A percentile compares a stretch with the other conserved stretches of the same genome.
phyloP scores from a whole-genome alignment of 2,888 invertebrate species.

The Eurytoma adleriae region DNA sequence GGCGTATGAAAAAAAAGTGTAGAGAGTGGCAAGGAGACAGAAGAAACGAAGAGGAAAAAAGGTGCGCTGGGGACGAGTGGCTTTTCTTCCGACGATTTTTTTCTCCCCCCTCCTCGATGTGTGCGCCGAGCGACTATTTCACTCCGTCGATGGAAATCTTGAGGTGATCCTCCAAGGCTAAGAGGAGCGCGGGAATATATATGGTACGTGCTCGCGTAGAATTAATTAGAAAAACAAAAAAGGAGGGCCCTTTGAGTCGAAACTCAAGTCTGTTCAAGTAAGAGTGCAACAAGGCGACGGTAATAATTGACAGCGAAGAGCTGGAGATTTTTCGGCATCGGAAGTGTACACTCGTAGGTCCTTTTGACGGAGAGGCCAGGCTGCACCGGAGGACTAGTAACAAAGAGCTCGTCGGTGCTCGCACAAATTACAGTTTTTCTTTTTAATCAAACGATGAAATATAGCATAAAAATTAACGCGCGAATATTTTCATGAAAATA shows the following conservation, averaged over 20 bases:
- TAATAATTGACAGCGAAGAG: neutral
- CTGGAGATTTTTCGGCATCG: neutral
- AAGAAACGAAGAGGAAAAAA: neutral
- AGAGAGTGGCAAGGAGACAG: neutral
- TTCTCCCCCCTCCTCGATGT: neutral
- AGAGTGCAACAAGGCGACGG: neutral
- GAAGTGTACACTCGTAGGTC: neutral
- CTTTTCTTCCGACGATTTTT: constrained; percentile 39
- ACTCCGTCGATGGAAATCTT: constrained; percentile 16
- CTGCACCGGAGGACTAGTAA: neutral
- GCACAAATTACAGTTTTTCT: too few relatives aligned
- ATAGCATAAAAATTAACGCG: too few relatives aligned
- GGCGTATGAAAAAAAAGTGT: neutral
- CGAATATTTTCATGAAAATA: too few relatives aligned
- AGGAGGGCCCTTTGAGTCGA: neutral
- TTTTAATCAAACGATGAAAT: too few relatives aligned
- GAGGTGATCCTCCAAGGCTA: neutral
- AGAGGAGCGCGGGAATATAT: neutral
- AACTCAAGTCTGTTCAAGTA: neutral
- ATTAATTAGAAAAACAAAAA: constrained; percentile 36
- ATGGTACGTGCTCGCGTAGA: constrained; percentile 33
- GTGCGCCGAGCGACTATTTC: neutral
- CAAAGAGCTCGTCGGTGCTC: too few relatives aligned
- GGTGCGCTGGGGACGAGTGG: constrained; percentile 16
- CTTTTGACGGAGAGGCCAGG: neutral